These are phyloP conservation scores for Galleria mellonella DNA, from an alignment of 1,140 invertebrate genomes.

Conservation along the genomic window DNA sequence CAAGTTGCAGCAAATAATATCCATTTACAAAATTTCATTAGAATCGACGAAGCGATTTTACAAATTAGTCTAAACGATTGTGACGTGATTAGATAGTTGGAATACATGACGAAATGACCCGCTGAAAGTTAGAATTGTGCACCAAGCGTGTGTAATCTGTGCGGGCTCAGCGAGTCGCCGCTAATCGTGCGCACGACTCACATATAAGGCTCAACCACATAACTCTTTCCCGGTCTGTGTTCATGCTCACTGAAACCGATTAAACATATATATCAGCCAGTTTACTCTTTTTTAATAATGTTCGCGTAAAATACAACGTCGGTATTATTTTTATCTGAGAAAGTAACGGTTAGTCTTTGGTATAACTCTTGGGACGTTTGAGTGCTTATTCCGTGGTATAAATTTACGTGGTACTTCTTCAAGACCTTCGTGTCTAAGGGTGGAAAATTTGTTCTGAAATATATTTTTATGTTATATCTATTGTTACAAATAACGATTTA, in stretches of 20 bases:
- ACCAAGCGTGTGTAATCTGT: slow-evolving; percentile 3
- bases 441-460: too few relatives aligned
- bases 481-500: too few relatives aligned
- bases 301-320: slow-evolving; percentile 10
- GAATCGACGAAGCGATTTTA: too few relatives aligned
- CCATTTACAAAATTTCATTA: too few relatives aligned
- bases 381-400: slow-evolving; percentile 31
- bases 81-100: too few relatives aligned
- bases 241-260: slow-evolving; percentile 7
- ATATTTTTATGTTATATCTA: too few relatives aligned
- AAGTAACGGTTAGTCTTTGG: slow-evolving; percentile 23
- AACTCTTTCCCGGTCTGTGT: not conserved
- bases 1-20: too few relatives aligned
- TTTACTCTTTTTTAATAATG: slow-evolving; percentile 12
- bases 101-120: too few relatives aligned
- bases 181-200: slow-evolving; percentile 8
- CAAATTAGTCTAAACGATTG: too few relatives aligned
- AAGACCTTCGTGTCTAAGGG: too few relatives aligned
- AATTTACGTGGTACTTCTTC: slow-evolving; percentile 17
- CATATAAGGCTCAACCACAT: slow-evolving; percentile 9
- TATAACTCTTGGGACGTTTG: slow-evolving; percentile 26
- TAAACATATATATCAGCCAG: slow-evolving; percentile 14
- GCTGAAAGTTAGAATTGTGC: not conserved
- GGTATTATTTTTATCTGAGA: slow-evolving; percentile 2
- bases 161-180: slow-evolving; percentile 11